A percentile compares a stretch with the other conserved stretches of the same genome.
Evolutionary conservation across 1,140 invertebrate genomes (phyloP).

Genomic region (Akabosia matsudoensis): DNA sequence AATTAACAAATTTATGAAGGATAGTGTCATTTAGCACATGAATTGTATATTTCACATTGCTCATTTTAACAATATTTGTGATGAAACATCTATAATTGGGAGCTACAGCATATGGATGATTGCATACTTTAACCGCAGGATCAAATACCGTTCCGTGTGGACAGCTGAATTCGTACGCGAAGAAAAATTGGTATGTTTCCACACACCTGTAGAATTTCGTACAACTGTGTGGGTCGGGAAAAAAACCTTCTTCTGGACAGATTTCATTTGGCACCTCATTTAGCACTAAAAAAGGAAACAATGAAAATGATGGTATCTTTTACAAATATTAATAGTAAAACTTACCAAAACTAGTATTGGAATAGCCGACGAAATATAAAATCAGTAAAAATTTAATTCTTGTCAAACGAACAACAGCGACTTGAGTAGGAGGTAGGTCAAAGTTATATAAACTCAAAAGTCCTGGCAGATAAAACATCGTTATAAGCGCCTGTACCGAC

Average conservation of each 20-base stretch:
- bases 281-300: too few relatives aligned
- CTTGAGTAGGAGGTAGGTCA: too few relatives aligned
- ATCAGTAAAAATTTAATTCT: too few relatives aligned
- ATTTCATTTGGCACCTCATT: background rate
- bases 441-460: too few relatives aligned
- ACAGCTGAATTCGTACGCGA: conserved; percentile 41
- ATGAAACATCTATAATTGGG: conserved; percentile 33
- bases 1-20: background rate
- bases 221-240: background rate
- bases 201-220: conserved; percentile 41
- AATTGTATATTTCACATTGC: background rate
- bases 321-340: too few relatives aligned
- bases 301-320: background rate
- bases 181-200: background rate
- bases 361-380: too few relatives aligned
- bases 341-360: too few relatives aligned
- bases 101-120: conserved; percentile 34
- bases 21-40: conserved; percentile 9
- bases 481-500: too few relatives aligned
- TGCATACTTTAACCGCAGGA: conserved; percentile 39
- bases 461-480: too few relatives aligned
- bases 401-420: too few relatives aligned
- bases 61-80: background rate
- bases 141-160: conserved; percentile 40
- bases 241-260: conserved; percentile 11